Base-by-base conservation (phyloP, 2,113 vertebrate species). In the Gracilinanus agilis region DNA sequence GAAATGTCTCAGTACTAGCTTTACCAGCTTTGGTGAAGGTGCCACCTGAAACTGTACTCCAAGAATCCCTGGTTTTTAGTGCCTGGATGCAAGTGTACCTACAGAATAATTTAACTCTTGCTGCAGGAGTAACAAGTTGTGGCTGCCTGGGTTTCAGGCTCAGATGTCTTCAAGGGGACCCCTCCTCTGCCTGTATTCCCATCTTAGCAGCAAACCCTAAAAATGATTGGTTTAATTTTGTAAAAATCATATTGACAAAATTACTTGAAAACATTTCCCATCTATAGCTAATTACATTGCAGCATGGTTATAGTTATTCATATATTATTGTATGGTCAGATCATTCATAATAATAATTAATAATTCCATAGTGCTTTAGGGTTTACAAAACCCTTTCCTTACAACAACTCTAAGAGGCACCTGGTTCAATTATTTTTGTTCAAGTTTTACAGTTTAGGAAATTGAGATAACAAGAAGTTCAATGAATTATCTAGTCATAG, bases 241-340 rank as follows among this genome's bases (percentile, higher is more conserved):
- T 40, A 40, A 40, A 83, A 40, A 40, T 83, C 34, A 83, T 83
- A 23, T 83, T 40, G 34, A 29, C 67, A 83, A 2, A 83, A 23
- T 83, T 40, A 40, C 67, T 83, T 83, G 67, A 55, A 83, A 83
- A 40, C 34, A 23, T 83, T 83, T 83, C n/a, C 89, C 49, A 3
- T 94, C 75, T 92, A 24, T 95, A 9, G 44, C 88, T 93, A 58
- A 92, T 92, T 96, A 93, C 94, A 91, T 61, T 88, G 4, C 90
- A 95, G 93, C 24, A 90, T 19, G 92, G 24, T 67, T 90, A 49
- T 95, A 94, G 49, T 94, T 88, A 61, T 88, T 49, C 49, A 27
- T 6, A 25, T 53, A n/a, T 91, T 3, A 91, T 67, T 40, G 34
- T 83, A n/a, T 3, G n/a, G n/a, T 83, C 34, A 83, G 16, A 83